Evolutionary conservation across 2,888 invertebrate species (phyloP).

Genomic region (Pollenia labialis): DNA sequence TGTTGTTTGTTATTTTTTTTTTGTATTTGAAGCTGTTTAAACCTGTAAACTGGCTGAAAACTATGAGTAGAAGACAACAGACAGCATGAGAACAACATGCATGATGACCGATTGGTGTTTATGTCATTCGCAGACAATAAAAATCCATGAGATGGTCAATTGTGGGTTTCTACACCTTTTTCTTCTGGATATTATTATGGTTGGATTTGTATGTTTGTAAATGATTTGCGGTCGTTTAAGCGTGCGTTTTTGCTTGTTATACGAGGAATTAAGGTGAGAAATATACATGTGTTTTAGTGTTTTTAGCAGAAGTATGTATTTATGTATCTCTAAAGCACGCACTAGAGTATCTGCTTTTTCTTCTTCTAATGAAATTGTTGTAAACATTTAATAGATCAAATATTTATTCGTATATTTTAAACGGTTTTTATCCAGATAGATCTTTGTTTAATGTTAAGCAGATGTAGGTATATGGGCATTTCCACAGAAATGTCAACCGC

Average conservation of each 20-base stretch:
- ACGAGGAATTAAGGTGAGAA: constrained; percentile 43
- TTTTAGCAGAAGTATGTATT: not conserved
- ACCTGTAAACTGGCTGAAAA: constrained; percentile 42
- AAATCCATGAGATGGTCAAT: constrained; percentile 60
- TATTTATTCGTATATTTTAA: not conserved
- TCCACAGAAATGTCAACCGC: no score
- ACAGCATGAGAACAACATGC: constrained; percentile 14
- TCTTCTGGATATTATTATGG: not conserved
- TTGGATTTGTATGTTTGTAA: constrained; percentile 1
- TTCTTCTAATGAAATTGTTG: not conserved
- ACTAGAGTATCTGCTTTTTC: constrained; percentile 13
- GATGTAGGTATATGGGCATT: no score
- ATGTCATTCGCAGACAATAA: constrained; percentile 67
- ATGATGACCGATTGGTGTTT: constrained; percentile 66
- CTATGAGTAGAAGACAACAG: constrained; percentile 21
- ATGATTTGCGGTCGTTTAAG: constrained; percentile 4
- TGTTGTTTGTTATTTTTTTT: not conserved
- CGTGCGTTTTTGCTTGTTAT: constrained; percentile 15
- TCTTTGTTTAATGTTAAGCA: no score
- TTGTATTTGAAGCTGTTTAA: constrained; percentile 53
- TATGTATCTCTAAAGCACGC: constrained; percentile 31
- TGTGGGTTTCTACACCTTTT: constrained; percentile 42
- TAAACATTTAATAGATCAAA: constrained; percentile 42
- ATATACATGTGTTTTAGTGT: constrained; percentile 44
- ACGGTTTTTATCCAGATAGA: no score